phyloP scores from a whole-genome alignment of 2,888 invertebrate genomes.

The Ametastegia equiseti region DNA sequence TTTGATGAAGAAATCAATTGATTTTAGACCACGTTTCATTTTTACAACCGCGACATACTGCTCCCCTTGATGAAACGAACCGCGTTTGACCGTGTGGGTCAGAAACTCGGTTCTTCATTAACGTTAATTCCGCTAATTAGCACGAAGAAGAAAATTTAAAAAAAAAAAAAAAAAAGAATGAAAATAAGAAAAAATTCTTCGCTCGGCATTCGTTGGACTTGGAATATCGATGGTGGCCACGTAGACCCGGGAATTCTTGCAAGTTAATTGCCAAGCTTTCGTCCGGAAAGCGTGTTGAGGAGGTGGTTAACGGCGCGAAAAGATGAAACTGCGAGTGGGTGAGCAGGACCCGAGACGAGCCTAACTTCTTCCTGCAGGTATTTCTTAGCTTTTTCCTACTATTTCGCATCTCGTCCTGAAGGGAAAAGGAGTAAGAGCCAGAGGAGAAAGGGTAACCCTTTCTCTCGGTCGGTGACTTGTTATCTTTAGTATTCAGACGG shows the following conservation, averaged over 20 bases:
- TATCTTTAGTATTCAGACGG: conserved; percentile 48
- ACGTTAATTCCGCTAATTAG: conserved; percentile 11
- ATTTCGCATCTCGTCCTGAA: background rate
- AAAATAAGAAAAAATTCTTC: background rate
- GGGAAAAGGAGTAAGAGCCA: background rate
- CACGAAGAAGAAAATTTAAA: no score
- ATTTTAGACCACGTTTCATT: no score
- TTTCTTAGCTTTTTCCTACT: background rate
- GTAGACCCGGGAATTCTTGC: background rate
- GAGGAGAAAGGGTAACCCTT: conserved; percentile 32
- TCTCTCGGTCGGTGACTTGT: conserved; percentile 32
- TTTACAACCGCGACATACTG: no score
- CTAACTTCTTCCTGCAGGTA: conserved; percentile 11
- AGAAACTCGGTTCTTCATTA: background rate
- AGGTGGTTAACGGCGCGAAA: conserved; percentile 32
- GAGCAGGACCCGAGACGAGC: conserved; percentile 29
- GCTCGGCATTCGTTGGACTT: background rate
- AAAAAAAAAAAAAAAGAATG: no score
- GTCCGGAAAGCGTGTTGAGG: conserved; percentile 17
- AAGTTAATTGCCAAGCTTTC: conserved; percentile 24
- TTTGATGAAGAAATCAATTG: no score
- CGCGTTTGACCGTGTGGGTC: no score
- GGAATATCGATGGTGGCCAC: background rate
- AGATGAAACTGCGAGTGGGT: conserved; percentile 25
- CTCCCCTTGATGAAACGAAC: no score